Percentiles rank a stretch among this genome's conserved stretches.
Evolutionary conservation across 2,888 invertebrate species (phyloP).

Genomic region (Platynereis dumerilii): DNA sequence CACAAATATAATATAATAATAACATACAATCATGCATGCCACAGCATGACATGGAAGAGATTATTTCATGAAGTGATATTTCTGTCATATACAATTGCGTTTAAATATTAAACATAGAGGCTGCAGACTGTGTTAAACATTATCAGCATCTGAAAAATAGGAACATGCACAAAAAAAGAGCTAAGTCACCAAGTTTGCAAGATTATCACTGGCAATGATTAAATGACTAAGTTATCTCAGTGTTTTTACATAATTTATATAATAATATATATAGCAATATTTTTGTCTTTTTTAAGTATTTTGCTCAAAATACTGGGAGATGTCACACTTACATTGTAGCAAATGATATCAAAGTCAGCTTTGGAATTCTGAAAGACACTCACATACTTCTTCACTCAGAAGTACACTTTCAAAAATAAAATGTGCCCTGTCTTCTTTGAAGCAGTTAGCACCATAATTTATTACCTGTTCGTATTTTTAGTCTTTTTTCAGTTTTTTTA

Average conservation of each 20-base stretch:
- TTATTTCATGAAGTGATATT: slow-evolving; percentile 6
- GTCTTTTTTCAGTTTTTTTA: slow-evolving; percentile 11
- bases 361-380: slow-evolving; percentile 34
- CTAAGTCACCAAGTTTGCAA: slow-evolving; percentile 28
- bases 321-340: slow-evolving; percentile 30
- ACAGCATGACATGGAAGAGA: slow-evolving; percentile 25
- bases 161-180: slow-evolving; percentile 21
- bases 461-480: slow-evolving; percentile 18
- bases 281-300: slow-evolving; percentile 22
- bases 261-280: slow-evolving; percentile 8
- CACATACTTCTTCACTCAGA: slow-evolving; percentile 23
- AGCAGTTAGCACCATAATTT: slow-evolving; percentile 34
- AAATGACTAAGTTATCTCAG: slow-evolving; percentile 26
- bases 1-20: slow-evolving; percentile 20
- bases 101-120: slow-evolving; percentile 4
- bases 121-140: slow-evolving; percentile 8
- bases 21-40: slow-evolving; percentile 15
- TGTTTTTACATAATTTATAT: slow-evolving; percentile 13
- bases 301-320: slow-evolving; percentile 32
- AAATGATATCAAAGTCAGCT: slow-evolving; percentile 33
- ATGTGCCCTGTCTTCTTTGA: slow-evolving; percentile 35
- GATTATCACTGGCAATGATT: slow-evolving; percentile 34
- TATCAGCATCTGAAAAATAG: slow-evolving; percentile 24
- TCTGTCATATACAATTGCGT: no score
- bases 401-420: slow-evolving; percentile 31